These are phyloP conservation scores for Gavia stellata DNA, from an alignment of 2,113 vertebrate species.

Conservation along the genomic window DNA sequence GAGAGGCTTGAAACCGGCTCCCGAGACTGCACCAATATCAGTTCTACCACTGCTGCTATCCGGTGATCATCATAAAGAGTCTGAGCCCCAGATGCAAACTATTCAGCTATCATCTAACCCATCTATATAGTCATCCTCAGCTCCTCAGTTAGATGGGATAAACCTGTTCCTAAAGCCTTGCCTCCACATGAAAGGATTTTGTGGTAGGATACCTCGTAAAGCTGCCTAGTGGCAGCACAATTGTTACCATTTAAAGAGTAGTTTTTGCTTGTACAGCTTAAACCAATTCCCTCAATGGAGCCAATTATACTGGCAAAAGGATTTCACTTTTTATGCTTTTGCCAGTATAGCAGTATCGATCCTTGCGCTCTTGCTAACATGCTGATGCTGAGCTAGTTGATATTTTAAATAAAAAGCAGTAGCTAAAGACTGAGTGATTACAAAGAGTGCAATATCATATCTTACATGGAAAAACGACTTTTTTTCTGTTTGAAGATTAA, in stretches of 20 bases:
- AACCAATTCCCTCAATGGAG: not conserved
- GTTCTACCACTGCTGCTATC: not conserved
- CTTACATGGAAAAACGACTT: not conserved
- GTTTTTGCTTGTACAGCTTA: not conserved
- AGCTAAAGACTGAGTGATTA: not conserved
- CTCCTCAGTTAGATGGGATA: not conserved
- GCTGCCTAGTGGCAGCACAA: not conserved
- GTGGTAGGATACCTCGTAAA: not conserved
- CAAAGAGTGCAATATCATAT: not conserved
- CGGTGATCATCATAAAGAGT: accelerated
- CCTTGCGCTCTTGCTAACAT: accelerated
- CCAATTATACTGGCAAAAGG: not conserved
- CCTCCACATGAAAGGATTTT: not conserved
- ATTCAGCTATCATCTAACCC: not conserved
- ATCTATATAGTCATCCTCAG: not conserved
- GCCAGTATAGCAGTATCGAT: not conserved
- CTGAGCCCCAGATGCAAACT: not conserved
- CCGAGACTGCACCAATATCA: not conserved
- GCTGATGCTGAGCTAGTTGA: not conserved
- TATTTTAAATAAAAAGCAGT: not conserved
- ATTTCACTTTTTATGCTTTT: not conserved
- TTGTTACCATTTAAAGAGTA: not conserved
- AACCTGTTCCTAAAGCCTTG: slow-evolving; percentile 13
- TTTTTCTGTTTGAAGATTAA: not conserved
- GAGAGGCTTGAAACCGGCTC: not conserved